Conservation (phyloP, 2,113 vertebrate genomes). For the Furnarius figulus region DNA sequence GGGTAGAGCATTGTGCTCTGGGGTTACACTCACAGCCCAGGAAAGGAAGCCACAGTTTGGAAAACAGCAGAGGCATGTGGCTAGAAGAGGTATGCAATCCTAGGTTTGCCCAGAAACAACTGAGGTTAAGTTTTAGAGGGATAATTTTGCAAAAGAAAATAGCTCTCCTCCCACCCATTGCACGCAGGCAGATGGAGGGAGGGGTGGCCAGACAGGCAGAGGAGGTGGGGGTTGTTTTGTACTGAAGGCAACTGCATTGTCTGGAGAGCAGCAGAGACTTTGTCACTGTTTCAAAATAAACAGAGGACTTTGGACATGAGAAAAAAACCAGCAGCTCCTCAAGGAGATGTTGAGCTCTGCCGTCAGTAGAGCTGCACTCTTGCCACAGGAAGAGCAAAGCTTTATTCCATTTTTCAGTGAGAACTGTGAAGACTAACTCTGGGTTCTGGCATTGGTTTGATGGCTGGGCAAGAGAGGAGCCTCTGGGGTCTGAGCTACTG, state of each 20-base stretch:
- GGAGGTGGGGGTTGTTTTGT: neutral
- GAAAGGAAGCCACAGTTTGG: neutral
- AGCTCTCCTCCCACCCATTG: neutral
- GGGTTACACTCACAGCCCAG: neutral
- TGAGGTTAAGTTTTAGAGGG: neutral
- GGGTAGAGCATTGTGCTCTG: accelerated
- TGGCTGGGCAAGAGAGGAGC: neutral
- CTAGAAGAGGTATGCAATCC: neutral
- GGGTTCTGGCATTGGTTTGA: neutral
- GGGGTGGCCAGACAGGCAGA: neutral
- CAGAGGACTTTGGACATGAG: neutral
- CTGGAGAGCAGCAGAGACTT: neutral
- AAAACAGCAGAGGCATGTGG: neutral
- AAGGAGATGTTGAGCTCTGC: accelerated
- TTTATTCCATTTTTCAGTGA: neutral
- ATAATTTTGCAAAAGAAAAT: neutral
- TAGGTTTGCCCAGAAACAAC: conserved; percentile 4
- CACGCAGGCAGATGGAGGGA: neutral
- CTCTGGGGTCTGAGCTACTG: neutral
- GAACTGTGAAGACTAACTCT: neutral
- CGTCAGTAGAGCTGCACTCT: neutral
- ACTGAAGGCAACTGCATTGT: accelerated
- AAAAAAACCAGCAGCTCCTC: neutral
- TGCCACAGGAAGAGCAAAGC: neutral
- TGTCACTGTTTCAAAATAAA: conserved; percentile 33